phyloP scores from a whole-genome alignment of 2,113 vertebrate genomes.

The Oncorhynchus kisutch region DNA sequence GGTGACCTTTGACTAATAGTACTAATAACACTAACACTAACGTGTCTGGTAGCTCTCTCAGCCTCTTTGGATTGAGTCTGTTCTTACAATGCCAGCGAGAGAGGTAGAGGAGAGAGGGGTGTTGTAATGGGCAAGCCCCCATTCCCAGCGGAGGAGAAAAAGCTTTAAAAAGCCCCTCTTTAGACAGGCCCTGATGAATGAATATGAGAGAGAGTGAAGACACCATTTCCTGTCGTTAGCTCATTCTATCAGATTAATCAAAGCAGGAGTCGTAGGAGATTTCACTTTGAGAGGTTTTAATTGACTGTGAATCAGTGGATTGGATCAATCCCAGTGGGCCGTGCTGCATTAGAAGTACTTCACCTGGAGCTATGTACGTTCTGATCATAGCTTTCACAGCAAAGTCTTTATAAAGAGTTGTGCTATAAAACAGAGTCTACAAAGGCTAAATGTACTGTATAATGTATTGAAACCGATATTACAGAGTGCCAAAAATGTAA shows the following conservation, averaged over 20 bases:
- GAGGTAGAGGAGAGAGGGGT: conserved; percentile 44
- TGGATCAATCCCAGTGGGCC: conserved; percentile 68
- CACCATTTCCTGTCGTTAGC: conserved; percentile 77
- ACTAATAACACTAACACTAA: conserved; percentile 72
- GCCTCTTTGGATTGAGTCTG: conserved; percentile 58
- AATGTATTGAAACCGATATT: not conserved
- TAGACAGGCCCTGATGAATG: conserved; percentile 74
- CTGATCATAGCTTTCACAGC: conserved; percentile 69
- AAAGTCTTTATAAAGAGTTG: conserved; percentile 65
- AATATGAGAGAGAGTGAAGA: conserved; percentile 70
- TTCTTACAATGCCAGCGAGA: conserved; percentile 70
- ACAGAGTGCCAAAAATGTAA: no score
- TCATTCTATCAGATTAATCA: conserved; percentile 78
- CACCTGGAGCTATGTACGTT: conserved; percentile 72
- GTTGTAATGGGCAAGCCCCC: conserved; percentile 70
- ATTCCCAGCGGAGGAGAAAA: conserved; percentile 55
- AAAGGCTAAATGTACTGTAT: no score
- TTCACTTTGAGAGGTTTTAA: conserved; percentile 78
- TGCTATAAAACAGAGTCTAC: no score
- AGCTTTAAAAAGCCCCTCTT: conserved; percentile 72
- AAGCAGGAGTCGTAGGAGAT: conserved; percentile 73
- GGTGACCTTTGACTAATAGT: conserved; percentile 69
- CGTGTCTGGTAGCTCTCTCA: conserved; percentile 58
- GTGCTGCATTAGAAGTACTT: conserved; percentile 72
- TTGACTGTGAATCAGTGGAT: conserved; percentile 76